Conservation (phyloP, 2,797 vertebrate species). For the Gouania willdenowi region DNA sequence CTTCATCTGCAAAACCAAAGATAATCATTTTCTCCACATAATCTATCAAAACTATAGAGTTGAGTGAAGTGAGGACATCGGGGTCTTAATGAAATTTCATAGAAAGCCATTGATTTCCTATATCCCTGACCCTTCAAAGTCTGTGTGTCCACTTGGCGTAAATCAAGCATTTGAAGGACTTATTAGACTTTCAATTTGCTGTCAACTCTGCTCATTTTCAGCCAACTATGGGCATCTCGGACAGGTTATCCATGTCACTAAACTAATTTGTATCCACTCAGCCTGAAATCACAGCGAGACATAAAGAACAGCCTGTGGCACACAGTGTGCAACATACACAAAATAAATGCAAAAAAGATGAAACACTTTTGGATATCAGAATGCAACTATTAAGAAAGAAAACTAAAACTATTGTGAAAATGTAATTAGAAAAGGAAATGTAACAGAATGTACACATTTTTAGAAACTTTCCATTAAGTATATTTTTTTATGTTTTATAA, state of each 20-base stretch:
- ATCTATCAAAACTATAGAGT: slow-evolving; percentile 96
- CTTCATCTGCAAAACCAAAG: slow-evolving; percentile 68
- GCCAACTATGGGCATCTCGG: slow-evolving; percentile 84
- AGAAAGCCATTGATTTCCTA: slow-evolving; percentile 93
- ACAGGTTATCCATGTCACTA: slow-evolving; percentile 89
- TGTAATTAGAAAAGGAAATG: neutral
- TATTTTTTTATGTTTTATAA: no score
- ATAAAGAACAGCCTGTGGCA: slow-evolving; percentile 62
- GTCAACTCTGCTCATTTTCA: slow-evolving; percentile 96
- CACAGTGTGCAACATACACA: slow-evolving; percentile 28
- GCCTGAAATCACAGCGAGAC: slow-evolving; percentile 84
- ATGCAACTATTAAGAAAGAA: neutral
- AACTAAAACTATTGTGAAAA: neutral
- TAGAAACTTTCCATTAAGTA: no score
- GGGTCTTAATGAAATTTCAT: slow-evolving; percentile 94
- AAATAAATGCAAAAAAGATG: slow-evolving; percentile 19
- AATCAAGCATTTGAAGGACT: slow-evolving; percentile 92
- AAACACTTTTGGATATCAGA: no score
- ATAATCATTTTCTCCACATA: slow-evolving; percentile 82
- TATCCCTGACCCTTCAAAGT: slow-evolving; percentile 88
- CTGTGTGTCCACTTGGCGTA: slow-evolving; percentile 80
- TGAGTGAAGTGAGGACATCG: slow-evolving; percentile 83
- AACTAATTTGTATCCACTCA: slow-evolving; percentile 93
- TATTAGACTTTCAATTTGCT: slow-evolving; percentile 94
- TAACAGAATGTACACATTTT: no score